Conservation (phyloP, 23 tunicate species). For the Diplosoma virens region DNA sequence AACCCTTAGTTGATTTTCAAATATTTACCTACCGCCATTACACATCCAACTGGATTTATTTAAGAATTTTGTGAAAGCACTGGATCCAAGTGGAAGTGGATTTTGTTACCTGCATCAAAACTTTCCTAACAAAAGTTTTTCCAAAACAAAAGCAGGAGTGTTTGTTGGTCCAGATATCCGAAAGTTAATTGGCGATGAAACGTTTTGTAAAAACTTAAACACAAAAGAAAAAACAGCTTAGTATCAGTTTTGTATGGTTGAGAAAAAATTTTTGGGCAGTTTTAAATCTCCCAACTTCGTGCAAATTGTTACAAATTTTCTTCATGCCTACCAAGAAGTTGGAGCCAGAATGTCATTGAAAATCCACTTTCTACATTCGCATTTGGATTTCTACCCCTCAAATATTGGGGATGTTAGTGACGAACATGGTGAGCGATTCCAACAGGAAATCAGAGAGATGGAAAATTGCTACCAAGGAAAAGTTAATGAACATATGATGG, state of each 20-base stretch:
- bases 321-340: background rate
- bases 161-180: background rate
- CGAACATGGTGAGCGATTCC: conserved; percentile 8
- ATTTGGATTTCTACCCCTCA: background rate
- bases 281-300: background rate
- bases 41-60: background rate
- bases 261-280: background rate
- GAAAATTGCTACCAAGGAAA: background rate
- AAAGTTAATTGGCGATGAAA: background rate
- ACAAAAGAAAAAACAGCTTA: background rate
- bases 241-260: background rate
- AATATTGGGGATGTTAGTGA: background rate
- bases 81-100: background rate
- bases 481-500: background rate
- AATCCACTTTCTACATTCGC: background rate
- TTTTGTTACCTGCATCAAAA: background rate
- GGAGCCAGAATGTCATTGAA: background rate
- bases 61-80: background rate
- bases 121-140: background rate
- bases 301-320: background rate
- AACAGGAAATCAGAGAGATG: background rate
- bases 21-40: background rate
- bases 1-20: background rate
- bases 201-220: background rate
- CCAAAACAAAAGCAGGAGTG: background rate